Base-by-base conservation (phyloP, 2,888 invertebrate species). In the Ectemnius cavifrons region DNA sequence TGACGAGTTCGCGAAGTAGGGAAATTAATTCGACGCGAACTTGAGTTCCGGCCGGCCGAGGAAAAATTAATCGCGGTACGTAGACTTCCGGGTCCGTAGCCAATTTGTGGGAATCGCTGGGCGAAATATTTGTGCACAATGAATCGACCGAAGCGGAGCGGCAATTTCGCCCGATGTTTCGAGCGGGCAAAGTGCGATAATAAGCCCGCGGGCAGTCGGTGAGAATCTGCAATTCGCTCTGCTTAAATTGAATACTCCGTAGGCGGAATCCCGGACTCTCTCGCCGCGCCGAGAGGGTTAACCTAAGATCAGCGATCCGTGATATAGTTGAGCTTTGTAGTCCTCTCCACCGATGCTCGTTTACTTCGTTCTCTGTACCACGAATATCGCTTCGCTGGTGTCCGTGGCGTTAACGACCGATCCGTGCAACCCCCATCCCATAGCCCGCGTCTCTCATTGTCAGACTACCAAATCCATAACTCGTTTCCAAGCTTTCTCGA, bases 151-250 rank as follows among this genome's bases (percentile, higher is more conserved):
- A 63, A 63, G 76, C 72, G 66, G 70, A 78, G 74, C 79, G 77
- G 81, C 80, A 80, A 83, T 85, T 87, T 85, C 81, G 83, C 84
- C 78, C 77, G 83, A 84, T 83, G 85, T 81, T 82, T 85, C 85
- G 84, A 84, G 84, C 84, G 83, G 84, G 87, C 84, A 87, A 88
- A 87, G 88, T 88, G 88, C 87, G 88, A 88, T 89, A 89, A 89
- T 88, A 89, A 89, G 88, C 88, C 88, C 87, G 86, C 87, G 87
- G 88, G 89, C 88, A 85, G 84, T 87, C 87, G 83, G 87, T 83
- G 86, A 85, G 88, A 86, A 87, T 87, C 86, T 87, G 84, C 86
- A 86, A 88, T 88, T 89, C 87, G 83, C 88, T 84, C 82, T 84
- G 81, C 84, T 85, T 86, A 89, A 89, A 89, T 89, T 89, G 87